phyloP scores from a whole-genome alignment of 2,113 vertebrate species.

The Oriolus oriolus region DNA sequence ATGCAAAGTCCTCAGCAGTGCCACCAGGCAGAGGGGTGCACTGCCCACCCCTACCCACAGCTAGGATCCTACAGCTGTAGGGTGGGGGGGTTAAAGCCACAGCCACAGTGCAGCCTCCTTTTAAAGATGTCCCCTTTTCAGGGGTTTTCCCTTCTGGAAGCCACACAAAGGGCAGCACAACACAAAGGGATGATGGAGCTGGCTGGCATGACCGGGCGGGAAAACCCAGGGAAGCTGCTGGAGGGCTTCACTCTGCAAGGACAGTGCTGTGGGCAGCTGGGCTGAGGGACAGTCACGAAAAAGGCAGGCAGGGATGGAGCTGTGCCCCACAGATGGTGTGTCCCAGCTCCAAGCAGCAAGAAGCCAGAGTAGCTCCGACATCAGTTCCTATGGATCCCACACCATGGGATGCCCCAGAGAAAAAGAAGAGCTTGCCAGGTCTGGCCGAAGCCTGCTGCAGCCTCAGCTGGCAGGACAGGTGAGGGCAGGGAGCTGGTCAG shows the following conservation, averaged over 20 bases:
- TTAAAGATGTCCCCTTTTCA: conserved; percentile 39
- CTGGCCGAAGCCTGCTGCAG: background rate
- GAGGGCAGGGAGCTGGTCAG: background rate
- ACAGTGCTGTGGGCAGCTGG: background rate
- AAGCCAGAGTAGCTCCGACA: background rate
- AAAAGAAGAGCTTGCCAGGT: fast-evolving
- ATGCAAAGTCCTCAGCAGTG: background rate
- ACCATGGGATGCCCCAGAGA: background rate
- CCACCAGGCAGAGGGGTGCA: fast-evolving
- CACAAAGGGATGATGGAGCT: conserved; percentile 36
- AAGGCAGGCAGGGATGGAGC: background rate
- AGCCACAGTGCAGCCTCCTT: background rate
- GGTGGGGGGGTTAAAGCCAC: background rate
- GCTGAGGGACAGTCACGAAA: background rate
- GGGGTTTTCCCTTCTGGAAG: conserved; percentile 37
- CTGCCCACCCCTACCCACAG: background rate
- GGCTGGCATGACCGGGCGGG: background rate
- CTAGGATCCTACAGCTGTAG: background rate
- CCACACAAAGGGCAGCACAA: conserved; percentile 41
- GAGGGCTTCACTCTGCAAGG: background rate
- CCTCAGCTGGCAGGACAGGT: background rate
- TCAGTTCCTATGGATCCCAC: background rate
- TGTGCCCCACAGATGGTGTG: fast-evolving
- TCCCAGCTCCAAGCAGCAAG: background rate
- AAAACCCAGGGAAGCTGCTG: conserved; percentile 41